phyloP scores from a whole-genome alignment of 2,797 vertebrate species.

The Dicrostonyx torquatus region DNA sequence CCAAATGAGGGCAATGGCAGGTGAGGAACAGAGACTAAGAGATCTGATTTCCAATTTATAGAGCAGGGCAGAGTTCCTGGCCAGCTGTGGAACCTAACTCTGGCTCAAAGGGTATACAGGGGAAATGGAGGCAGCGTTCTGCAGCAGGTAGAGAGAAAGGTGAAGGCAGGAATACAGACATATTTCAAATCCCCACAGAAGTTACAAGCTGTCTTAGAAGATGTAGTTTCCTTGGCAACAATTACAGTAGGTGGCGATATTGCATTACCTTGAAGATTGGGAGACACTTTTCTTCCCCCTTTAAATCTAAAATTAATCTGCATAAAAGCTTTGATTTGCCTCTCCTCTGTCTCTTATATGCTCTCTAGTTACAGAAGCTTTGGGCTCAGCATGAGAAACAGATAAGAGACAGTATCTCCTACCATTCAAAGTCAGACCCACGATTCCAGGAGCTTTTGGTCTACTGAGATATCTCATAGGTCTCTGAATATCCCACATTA shows the following conservation, averaged over 20 bases:
- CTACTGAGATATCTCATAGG: neutral
- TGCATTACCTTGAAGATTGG: constrained; percentile 50
- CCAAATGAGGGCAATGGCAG: neutral
- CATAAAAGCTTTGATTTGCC: neutral
- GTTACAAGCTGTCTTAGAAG: neutral
- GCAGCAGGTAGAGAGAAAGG: too few relatives aligned
- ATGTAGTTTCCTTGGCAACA: neutral
- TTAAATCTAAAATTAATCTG: constrained; percentile 40
- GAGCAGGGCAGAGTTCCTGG: neutral
- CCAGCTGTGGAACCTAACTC: neutral
- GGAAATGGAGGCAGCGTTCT: neutral
- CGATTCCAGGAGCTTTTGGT: neutral
- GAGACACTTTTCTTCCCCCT: neutral
- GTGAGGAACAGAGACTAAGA: neutral
- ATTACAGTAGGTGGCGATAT: constrained; percentile 62
- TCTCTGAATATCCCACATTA: neutral
- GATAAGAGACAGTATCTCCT: neutral
- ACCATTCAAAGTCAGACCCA: neutral
- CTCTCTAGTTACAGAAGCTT: neutral
- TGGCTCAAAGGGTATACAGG: neutral
- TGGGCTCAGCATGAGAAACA: neutral
- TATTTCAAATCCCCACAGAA: accelerated
- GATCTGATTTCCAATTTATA: neutral
- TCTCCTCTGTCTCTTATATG: neutral
- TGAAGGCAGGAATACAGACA: neutral